A percentile compares a stretch with the other conserved stretches of the same genome.
phyloP scores from a whole-genome alignment of 2,797 vertebrate genomes.

The Mormyrops boulengeri region DNA sequence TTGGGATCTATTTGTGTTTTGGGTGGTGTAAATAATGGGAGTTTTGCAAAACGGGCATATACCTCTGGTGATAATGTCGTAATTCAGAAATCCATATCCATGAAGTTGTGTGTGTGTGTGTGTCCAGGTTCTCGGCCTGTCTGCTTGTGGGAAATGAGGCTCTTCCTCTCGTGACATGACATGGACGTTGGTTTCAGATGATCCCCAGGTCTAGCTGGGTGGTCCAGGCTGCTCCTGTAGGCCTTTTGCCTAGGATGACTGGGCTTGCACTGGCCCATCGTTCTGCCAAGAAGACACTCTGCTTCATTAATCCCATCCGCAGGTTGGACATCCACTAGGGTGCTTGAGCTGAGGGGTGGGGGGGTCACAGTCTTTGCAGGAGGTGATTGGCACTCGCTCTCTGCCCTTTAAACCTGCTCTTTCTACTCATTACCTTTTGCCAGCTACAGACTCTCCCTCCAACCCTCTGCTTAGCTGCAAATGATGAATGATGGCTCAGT shows the following conservation, averaged over 20 bases:
- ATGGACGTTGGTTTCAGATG: neutral
- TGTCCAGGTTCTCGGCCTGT: neutral
- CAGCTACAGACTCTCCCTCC: neutral
- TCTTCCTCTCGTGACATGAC: neutral
- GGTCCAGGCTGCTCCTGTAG: neutral
- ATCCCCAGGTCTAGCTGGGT: neutral
- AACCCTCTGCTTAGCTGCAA: neutral
- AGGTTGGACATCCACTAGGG: neutral
- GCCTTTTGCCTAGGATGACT: neutral
- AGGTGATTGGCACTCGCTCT: neutral
- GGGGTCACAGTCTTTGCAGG: neutral
- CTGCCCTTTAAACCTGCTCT: neutral
- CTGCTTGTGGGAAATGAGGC: neutral
- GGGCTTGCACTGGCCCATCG: neutral
- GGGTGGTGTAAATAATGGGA: neutral
- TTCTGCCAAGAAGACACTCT: neutral
- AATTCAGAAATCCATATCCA: neutral
- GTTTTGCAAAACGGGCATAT: neutral
- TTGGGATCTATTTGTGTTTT: neutral
- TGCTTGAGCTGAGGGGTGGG: neutral
- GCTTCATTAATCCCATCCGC: neutral
- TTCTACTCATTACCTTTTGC: neutral
- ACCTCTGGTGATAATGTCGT: neutral
- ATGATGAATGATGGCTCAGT: neutral
- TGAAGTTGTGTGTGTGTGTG: neutral